These are phyloP conservation scores for Polyploca ridens DNA, from an alignment of 2,888 invertebrate species.

Conservation along the genomic window DNA sequence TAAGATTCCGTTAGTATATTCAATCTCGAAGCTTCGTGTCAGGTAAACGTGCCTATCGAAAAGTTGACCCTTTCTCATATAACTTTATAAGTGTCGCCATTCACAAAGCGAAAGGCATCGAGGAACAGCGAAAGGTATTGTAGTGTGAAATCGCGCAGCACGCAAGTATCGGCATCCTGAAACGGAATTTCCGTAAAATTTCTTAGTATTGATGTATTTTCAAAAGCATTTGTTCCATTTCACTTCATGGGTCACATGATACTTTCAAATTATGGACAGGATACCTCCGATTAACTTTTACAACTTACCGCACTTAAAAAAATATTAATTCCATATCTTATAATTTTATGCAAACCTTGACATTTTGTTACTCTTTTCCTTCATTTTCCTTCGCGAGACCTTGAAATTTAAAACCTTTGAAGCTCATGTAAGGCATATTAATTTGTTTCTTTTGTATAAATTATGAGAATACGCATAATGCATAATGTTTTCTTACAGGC, in stretches of 20 bases:
- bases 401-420: not conserved
- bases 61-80: slow-evolving; percentile 14
- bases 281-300: too few relatives aligned
- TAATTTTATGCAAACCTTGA: not conserved
- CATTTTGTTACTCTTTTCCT: not conserved
- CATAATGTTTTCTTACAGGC: too few relatives aligned
- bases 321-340: not conserved
- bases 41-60: slow-evolving; percentile 12
- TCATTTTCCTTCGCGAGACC: not conserved
- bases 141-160: not conserved
- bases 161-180: not conserved
- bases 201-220: not conserved
- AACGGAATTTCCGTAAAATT: slow-evolving; percentile 6
- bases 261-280: too few relatives aligned
- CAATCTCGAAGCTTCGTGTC: not conserved
- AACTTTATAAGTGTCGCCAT: slow-evolving; percentile 6
- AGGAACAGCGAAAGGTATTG: not conserved
- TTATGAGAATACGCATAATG: too few relatives aligned
- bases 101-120: slow-evolving; percentile 2
- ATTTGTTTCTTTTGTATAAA: too few relatives aligned
- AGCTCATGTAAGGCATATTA: too few relatives aligned
- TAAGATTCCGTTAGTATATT: slow-evolving; percentile 2
- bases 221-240: too few relatives aligned
- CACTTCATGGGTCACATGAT: too few relatives aligned
- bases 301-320: too few relatives aligned